These are phyloP conservation scores for Trinorchestia longiramus DNA, from an alignment of 1,140 invertebrate species.

Conservation along the genomic window DNA sequence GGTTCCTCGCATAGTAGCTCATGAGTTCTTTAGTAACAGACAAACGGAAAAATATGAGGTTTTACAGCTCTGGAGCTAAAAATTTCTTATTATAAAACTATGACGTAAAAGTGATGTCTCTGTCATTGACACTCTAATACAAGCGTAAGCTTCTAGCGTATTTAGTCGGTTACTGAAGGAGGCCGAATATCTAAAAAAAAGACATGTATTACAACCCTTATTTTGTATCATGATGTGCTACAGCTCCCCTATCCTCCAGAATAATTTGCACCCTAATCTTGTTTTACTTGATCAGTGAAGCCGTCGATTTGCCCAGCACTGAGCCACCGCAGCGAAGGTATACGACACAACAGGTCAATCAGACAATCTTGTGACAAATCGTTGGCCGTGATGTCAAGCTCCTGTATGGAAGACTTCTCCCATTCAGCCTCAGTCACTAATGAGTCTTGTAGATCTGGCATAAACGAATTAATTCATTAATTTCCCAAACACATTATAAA, in stretches of 20 bases:
- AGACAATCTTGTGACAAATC: constrained; percentile 94
- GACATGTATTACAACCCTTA: not conserved
- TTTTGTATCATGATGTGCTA: not conserved
- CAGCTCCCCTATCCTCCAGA: not conserved
- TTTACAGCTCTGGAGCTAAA: not conserved
- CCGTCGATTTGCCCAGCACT: constrained; percentile 96
- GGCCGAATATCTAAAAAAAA: not conserved
- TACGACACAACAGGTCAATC: constrained; percentile 89
- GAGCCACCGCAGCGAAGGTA: constrained; percentile 89
- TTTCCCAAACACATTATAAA: not conserved
- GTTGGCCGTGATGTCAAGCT: constrained; percentile 96
- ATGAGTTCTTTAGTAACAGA: not conserved
- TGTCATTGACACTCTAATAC: not conserved
- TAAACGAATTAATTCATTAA: not conserved
- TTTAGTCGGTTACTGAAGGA: not conserved
- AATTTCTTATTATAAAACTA: not conserved
- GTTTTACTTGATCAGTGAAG: constrained; percentile 87
- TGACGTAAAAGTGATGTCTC: not conserved
- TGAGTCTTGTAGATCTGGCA: constrained; percentile 81
- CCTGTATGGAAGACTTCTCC: constrained; percentile 89
- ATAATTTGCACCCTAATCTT: not conserved
- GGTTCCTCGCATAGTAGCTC: not conserved
- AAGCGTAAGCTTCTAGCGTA: not conserved
- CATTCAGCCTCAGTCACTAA: constrained; percentile 95
- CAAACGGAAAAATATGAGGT: not conserved